These are phyloP conservation scores for Nomada ruficornis DNA, from an alignment of 2,888 invertebrate genomes.

Conservation along the genomic window DNA sequence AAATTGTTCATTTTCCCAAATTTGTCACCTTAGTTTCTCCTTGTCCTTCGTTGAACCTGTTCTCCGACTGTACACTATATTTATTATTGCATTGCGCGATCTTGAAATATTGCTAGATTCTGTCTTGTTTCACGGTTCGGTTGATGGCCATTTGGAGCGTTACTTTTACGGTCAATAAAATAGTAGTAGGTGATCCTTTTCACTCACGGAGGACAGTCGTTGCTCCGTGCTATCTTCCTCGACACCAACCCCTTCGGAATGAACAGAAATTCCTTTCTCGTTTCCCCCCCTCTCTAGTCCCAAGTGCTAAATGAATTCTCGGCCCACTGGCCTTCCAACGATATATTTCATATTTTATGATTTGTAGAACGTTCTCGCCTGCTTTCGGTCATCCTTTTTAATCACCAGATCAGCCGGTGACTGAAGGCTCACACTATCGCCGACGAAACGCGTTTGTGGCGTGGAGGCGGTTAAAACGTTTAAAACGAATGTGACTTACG, in stretches of 20 bases:
- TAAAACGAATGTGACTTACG: conserved; percentile 4
- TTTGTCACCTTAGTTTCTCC: no score
- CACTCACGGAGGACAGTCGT: conserved; percentile 48
- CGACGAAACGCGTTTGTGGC: conserved; percentile 3
- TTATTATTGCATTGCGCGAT: conserved; percentile 32
- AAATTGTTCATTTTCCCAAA: no score
- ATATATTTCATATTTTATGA: conserved; percentile 81
- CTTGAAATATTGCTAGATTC: conserved; percentile 34
- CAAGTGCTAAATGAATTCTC: conserved; percentile 64
- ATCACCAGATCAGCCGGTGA: conserved; percentile 46
- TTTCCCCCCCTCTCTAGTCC: not conserved
- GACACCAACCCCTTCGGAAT: conserved; percentile 49
- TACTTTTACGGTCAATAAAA: conserved; percentile 81
- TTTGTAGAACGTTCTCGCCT: conserved; percentile 78
- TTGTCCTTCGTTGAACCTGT: no score
- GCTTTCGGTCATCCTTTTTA: conserved; percentile 48
- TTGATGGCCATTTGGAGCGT: conserved; percentile 51
- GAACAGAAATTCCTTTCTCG: conserved; percentile 51
- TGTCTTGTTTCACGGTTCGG: conserved; percentile 34
- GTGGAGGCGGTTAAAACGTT: conserved; percentile 11
- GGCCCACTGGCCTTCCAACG: conserved; percentile 66
- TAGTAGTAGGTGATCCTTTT: conserved; percentile 77
- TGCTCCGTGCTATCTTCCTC: conserved; percentile 35
- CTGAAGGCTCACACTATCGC: conserved; percentile 23
- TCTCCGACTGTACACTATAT: not conserved